Percentiles rank a stretch among this genome's conserved stretches.
Evolutionary conservation across 2,888 invertebrate species (phyloP).

Genomic region (Smittia aterrima): DNA sequence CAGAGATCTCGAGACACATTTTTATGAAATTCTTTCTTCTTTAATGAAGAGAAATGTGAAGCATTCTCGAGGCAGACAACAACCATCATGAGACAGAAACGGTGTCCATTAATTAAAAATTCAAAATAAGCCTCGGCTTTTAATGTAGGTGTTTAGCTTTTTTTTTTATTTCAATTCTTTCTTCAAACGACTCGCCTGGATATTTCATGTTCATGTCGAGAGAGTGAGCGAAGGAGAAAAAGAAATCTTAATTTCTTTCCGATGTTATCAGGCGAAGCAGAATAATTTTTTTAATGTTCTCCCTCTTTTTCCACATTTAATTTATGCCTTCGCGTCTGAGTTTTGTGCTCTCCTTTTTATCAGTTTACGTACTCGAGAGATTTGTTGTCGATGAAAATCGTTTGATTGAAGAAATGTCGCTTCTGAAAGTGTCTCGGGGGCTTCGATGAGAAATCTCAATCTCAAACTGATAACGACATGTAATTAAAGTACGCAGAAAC

Average conservation of each 20-base stretch:
- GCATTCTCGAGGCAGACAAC: not conserved
- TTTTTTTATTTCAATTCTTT: not conserved
- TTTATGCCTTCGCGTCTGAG: too few relatives aligned
- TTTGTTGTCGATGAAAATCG: not conserved
- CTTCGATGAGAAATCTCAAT: conserved; percentile 2
- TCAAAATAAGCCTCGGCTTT: conserved; percentile 9
- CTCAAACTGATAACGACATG: not conserved
- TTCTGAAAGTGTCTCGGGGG: conserved; percentile 7
- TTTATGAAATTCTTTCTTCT: conserved; percentile 1
- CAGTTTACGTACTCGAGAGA: not conserved
- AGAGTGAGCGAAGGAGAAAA: not conserved
- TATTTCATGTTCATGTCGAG: not conserved
- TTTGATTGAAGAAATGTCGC: conserved; percentile 7
- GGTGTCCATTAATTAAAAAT: conserved; percentile 20
- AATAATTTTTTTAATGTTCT: too few relatives aligned
- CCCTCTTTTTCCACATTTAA: too few relatives aligned
- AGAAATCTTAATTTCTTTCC: not conserved
- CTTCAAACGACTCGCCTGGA: not conserved
- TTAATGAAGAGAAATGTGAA: conserved; percentile 19
- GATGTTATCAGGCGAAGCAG: too few relatives aligned
- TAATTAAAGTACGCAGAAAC: not conserved
- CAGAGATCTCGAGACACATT: not conserved
- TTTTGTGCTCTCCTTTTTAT: not conserved
- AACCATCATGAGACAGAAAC: not conserved
- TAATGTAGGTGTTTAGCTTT: conserved; percentile 20